Conservation (phyloP, 2,113 vertebrate genomes). For the Gobio gobio region DNA sequence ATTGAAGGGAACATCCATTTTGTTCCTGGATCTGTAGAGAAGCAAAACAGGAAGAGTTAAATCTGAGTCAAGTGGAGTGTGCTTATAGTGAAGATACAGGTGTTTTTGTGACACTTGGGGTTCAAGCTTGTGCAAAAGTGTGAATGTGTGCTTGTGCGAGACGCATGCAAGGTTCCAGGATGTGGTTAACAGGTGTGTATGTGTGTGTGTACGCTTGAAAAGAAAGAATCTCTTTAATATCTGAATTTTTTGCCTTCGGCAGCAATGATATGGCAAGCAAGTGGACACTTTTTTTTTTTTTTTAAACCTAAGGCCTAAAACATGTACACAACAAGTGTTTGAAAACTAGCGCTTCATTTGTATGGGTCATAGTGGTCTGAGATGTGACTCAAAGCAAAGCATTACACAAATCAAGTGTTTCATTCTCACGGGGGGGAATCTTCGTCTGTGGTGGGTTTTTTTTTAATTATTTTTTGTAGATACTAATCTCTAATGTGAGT, state of each 20-base stretch:
- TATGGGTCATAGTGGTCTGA: not conserved
- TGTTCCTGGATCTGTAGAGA: slow-evolving; percentile 53
- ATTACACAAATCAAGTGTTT: not conserved
- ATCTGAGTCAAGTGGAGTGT: not conserved
- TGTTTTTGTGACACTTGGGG: not conserved
- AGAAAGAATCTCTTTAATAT: not conserved
- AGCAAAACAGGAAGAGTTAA: slow-evolving; percentile 43
- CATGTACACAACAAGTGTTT: not conserved
- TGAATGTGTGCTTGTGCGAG: not conserved
- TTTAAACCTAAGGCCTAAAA: not conserved
- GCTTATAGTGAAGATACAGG: not conserved
- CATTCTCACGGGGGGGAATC: not conserved
- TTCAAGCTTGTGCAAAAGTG: not conserved
- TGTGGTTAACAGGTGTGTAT: not conserved
- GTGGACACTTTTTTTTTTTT: not conserved
- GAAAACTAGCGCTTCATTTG: not conserved
- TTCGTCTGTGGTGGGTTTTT: not conserved
- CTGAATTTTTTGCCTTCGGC: not conserved
- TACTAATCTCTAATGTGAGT: too few species aligned
- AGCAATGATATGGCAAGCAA: not conserved
- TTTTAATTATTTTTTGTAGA: too few species aligned
- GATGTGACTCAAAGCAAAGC: not conserved
- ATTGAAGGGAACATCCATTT: slow-evolving; percentile 65
- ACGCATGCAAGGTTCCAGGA: not conserved
- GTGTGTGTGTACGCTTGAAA: not conserved